Base-by-base conservation (phyloP, 2,888 invertebrate species). In the Phortica okadai region DNA sequence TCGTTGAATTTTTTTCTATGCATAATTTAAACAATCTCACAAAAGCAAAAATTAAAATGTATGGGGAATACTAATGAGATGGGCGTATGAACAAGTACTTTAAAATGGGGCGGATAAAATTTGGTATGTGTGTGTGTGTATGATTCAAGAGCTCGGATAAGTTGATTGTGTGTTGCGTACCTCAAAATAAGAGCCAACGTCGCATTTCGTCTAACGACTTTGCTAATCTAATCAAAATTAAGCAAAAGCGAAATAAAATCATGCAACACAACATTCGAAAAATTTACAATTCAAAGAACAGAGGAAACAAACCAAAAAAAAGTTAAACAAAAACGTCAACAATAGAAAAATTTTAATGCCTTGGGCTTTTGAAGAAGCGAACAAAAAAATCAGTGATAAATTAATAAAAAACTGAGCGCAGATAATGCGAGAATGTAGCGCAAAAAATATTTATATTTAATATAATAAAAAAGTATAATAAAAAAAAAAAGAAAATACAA, bases 381-480 rank as follows among this genome's bases (percentile, higher is more conserved):
- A 33, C 33, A 5, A 33, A 33, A 33, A 33, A 33, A 33, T 33
- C 33, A 33, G 33, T 33, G 33, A 33, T 33, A 33, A 33, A 33
- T 21, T 85, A 82, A 85, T 87, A 87, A 86, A 87, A 86, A 84
- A 86, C 78, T 77, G 82, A 80, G 33, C 81, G 78, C 14, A 50
- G 74, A 50, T 64, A 74, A 33, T 16, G 7, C 6, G 54, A 11
- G 69, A 16, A 16, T 69, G 45, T 1, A 16, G 7, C 50, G 73
- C 81, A 76, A 62, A 74, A 76, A 78, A 59, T 74, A 75, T 21
- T 0, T 8, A 10, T n/a, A 6, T 16, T 59, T 21, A 59, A 8
- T 16, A 14, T 21, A 8, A 59, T 59, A 21, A 64, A 64, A 8
- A 6, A 62, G 16, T 62, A 73, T 54, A 74, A 25, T 58, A 73